Evolutionary conservation across 2,113 vertebrate genomes (phyloP), one percentile per base, ranked within the genome.

Genomic region (Loxodonta africana): DNA sequence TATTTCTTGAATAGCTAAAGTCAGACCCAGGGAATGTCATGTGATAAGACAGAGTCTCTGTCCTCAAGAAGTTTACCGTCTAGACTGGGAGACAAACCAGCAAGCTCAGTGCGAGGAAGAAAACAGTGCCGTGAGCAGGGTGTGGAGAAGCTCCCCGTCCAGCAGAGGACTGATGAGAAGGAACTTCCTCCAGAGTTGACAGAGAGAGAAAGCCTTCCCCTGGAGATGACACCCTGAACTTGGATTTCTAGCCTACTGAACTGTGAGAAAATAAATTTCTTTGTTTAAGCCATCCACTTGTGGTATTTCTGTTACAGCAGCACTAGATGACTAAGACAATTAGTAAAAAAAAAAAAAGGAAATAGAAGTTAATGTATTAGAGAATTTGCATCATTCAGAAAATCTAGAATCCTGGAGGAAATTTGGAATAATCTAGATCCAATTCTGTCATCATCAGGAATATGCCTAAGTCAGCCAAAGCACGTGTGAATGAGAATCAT

Each of bases 331-430:
- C 37, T 37, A 37, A 37, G 37, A 37, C 37, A 37, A 37, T 37
- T 44, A 83, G 8, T 15, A 84, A 85, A 26, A 78, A 84, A 84
- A n/a, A 53, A 71, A 84, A 95, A 76, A 67, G 15, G 21, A 84
- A 81, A 76, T 1, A 74, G 73, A 88, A 88, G 23, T 62, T 63
- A 30, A 89, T 4, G 1, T 25, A 65, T 30, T 37, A 6, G 15
- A n/a, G 67, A 89, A 37, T 90, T 46, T 82, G 46, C 18, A 90
- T 73, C 62, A 51, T 25, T 87, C 48, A 89, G 83, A 95, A 73
- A 95, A 71, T 77, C 17, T 63, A 86, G 73, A 82, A 17, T 74
- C 44, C 0, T 57, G 5, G 21, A 83, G 48, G 14, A 33, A 91
- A 69, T 51, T 33, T 46, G 51, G 88, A 91, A 81, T 91, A 60